phyloP scores from a whole-genome alignment of 2,888 invertebrate genomes.

The Epinotia ramella region DNA sequence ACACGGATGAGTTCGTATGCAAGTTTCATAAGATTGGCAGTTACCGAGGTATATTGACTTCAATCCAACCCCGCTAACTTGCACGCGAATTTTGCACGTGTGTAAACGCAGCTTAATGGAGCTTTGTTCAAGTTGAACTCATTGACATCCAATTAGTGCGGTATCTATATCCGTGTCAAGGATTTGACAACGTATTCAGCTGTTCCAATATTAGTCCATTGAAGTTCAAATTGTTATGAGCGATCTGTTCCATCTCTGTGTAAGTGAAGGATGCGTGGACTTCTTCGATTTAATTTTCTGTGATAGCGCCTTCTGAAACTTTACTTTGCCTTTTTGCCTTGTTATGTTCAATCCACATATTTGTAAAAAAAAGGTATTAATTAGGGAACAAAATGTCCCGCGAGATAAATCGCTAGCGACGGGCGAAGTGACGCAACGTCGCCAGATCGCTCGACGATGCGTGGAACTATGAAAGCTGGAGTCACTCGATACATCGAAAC shows the following conservation, averaged over 20 bases:
- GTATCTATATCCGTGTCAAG: conserved; percentile 25
- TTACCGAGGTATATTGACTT: too few species aligned
- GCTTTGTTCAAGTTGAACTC: conserved; percentile 17
- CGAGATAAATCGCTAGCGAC: background rate
- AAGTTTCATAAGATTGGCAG: too few species aligned
- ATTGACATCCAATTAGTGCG: conserved; percentile 28
- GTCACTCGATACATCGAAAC: too few species aligned
- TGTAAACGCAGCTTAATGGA: background rate
- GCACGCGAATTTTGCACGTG: too few species aligned
- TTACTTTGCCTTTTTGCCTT: conserved; percentile 27
- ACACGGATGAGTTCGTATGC: too few species aligned
- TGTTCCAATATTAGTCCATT: conserved; percentile 23
- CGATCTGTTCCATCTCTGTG: conserved; percentile 4
- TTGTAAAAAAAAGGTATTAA: background rate
- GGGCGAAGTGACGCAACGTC: too few species aligned
- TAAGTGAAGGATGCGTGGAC: conserved; percentile 53
- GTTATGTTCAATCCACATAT: conserved; percentile 9
- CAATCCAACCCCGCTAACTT: too few species aligned
- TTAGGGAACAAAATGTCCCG: background rate
- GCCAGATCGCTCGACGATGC: too few species aligned
- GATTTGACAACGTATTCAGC: conserved; percentile 3
- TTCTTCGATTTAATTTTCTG: conserved; percentile 69
- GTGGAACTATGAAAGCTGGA: too few species aligned
- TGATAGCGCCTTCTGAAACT: conserved; percentile 64
- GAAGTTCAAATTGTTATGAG: conserved; percentile 27